Percentiles rank a stretch among this genome's conserved stretches.
phyloP scores from a whole-genome alignment of 1,140 invertebrate genomes.

The Muscidifurax raptorellus region DNA sequence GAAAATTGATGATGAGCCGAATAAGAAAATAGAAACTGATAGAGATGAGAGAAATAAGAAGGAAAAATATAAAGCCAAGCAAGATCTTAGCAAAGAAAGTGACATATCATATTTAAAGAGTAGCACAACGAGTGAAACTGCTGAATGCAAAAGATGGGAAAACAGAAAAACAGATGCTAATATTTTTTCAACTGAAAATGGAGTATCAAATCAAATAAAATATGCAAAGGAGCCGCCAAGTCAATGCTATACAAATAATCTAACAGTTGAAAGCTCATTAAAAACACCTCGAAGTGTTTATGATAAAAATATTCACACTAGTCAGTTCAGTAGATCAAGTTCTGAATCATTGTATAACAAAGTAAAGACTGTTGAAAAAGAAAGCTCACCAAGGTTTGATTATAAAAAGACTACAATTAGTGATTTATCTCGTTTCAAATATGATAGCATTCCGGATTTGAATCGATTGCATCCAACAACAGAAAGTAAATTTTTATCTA shows the following conservation, averaged over 20 bases:
- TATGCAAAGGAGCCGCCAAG: not conserved
- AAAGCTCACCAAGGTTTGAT: not conserved
- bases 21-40: too few relatives aligned
- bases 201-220: not conserved
- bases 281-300: not conserved
- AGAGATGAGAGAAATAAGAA: too few relatives aligned
- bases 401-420: not conserved
- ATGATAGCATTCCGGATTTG: not conserved
- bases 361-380: not conserved
- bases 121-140: not conserved
- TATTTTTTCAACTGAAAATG: not conserved
- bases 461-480: not conserved
- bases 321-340: not conserved
- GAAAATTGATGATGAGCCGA: too few relatives aligned
- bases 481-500: constrained; percentile 50
- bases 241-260: not conserved
- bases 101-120: too few relatives aligned
- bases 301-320: not conserved
- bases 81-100: too few relatives aligned
- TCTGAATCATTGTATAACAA: not conserved
- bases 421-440: not conserved
- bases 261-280: not conserved
- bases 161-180: not conserved
- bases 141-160: not conserved
- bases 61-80: too few relatives aligned